Base-by-base conservation (phyloP, 2,113 vertebrate species). In the Varanus salvator region DNA sequence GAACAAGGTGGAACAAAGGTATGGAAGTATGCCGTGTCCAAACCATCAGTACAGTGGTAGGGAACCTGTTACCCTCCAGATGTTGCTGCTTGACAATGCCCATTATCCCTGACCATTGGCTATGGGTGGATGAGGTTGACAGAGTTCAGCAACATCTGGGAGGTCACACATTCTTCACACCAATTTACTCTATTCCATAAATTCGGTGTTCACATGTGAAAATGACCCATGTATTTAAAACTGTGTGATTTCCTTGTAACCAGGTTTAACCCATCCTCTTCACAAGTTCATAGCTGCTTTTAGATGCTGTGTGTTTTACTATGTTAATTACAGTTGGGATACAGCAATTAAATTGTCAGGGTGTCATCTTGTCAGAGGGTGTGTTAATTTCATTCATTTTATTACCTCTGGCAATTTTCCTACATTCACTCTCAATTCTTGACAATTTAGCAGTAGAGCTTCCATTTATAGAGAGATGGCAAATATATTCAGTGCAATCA, bases 321-420 rank as follows among this genome's bases (percentile, higher is more conserved):
- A 68, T 80, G 86, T 87, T 89, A 89, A 89, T 89, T 84, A 71
- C 52, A 69, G 83, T 85, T 85, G 83, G 64, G 75, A 90, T 85
- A 77, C n/a, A 90, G 83, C 83, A 85, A 90, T 85, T 90, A 85
- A 80, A 34, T 80, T 90, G 88, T 90, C 75, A 85, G 64, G 64
- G 83, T 90, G 88, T 80, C 88, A 71, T 80, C 88, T 71, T 90
- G 83, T 69, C 64, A 85, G 48, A 80, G 48, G 27, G 64, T 80
- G 74, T 85, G 88, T 80, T 90, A 90, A 85, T 90, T 90, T 90
- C 84, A 85, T 90, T 90, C 88, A 85, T 80, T 87, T 52, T 76
- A 69, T 85, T 44, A n/a, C 83, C 64, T 85, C 64, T 90, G 75
- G 88, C 88, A 90, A 44, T 80, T 80, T 80, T 17, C 50, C 25